Conservation (phyloP, 2,113 vertebrate genomes). For the Fregata magnificens region DNA sequence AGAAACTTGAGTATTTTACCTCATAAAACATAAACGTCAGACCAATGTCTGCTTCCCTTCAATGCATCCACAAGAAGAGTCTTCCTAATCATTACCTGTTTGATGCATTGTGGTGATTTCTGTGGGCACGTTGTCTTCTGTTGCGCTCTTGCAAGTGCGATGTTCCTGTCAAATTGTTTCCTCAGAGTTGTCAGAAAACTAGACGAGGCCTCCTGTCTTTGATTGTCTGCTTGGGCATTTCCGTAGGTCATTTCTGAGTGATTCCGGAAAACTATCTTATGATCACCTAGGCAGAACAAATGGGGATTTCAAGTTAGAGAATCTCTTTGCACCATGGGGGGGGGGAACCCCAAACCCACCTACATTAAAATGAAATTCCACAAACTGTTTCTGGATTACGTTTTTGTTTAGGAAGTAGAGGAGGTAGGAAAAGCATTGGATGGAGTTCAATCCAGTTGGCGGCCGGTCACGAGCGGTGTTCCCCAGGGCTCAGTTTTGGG, state of each 20-base stretch:
- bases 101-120: accelerated
- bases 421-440: not conserved
- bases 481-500: no score
- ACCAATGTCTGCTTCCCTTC: not conserved
- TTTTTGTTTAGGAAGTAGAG: not conserved
- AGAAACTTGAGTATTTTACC: not conserved
- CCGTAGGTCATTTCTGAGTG: not conserved
- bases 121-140: not conserved
- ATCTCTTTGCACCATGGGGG: not conserved
- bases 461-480: no score
- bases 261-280: not conserved
- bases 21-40: not conserved
- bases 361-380: not conserved
- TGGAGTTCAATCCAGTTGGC: no score
- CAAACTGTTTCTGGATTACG: not conserved
- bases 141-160: not conserved
- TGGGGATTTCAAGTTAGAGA: not conserved
- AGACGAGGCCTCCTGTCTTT: not conserved
- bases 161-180: not conserved
- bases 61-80: not conserved
- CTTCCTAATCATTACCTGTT: not conserved
- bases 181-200: not conserved
- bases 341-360: no score
- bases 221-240: not conserved
- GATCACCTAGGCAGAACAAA: not conserved